Evolutionary conservation across 1,140 invertebrate species (phyloP).

Genomic region (Eriosoma lanigerum): DNA sequence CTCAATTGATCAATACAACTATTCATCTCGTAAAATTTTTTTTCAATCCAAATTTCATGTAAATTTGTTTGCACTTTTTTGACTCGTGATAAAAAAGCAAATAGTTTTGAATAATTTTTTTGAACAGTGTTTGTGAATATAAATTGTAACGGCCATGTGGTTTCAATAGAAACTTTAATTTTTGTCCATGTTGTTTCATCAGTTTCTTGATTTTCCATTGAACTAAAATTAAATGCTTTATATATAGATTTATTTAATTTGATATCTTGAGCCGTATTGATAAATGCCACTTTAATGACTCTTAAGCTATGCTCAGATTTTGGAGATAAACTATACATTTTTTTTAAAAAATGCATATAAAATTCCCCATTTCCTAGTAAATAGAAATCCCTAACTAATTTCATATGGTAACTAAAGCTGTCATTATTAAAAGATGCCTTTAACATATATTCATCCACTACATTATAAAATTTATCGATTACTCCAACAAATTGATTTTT

Average conservation of each 20-base stretch:
- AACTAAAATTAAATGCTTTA: slow-evolving; percentile 32
- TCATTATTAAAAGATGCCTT: slow-evolving; percentile 20
- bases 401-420: slow-evolving; percentile 13
- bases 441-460: slow-evolving; percentile 40
- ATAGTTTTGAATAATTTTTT: slow-evolving; percentile 42
- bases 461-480: slow-evolving; percentile 31
- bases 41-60: slow-evolving; percentile 30
- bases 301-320: slow-evolving; percentile 12
- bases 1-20: not conserved
- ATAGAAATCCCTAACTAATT: slow-evolving; percentile 47
- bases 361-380: slow-evolving; percentile 42
- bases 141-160: slow-evolving; percentile 45
- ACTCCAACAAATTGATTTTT: slow-evolving; percentile 34
- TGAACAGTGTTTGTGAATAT: slow-evolving; percentile 26
- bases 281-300: slow-evolving; percentile 15
- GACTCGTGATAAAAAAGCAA: slow-evolving; percentile 31
- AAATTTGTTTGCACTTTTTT: slow-evolving; percentile 41
- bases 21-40: not conserved
- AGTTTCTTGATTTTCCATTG: not conserved
- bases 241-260: slow-evolving; percentile 16
- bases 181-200: slow-evolving; percentile 39
- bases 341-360: slow-evolving; percentile 35
- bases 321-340: slow-evolving; percentile 15
- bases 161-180: slow-evolving; percentile 34
- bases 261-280: slow-evolving; percentile 5